Base-by-base conservation (phyloP, 2,797 vertebrate species). In the Orientallactaga sibirica region DNA sequence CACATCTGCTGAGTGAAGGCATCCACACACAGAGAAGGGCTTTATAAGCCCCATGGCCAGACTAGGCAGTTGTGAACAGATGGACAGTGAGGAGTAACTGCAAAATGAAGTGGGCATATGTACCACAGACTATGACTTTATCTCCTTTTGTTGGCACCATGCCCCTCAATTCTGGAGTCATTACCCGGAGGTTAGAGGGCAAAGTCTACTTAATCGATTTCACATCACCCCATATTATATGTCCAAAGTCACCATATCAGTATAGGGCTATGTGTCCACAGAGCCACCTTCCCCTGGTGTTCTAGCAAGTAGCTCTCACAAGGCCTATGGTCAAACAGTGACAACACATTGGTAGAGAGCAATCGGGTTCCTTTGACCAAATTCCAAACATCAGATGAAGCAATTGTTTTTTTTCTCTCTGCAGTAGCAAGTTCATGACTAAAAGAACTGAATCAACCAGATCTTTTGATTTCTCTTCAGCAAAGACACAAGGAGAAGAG, bases 1-100 rank as follows among this genome's bases (percentile, higher is more conserved):
- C 82, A 43, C 92, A 88, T 88, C 95, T 94, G 93, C 27, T 67
- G 68, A 86, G 75, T 27, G 33, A 95, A 94, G 94, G 88, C 78
- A 91, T 95, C 88, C 58, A 1, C 67, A 43, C 8, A 77, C 16
- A 84, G 67, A 91, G 90, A 74, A 22, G 27, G 3, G 0, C 61
- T 95, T 90, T 93, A 95, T 62, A 78, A 93, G 95, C 91, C 94
- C 91, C 92, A 62, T 71, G 95, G 96, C 95, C 94, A 67, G 90
- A 64, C 22, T 8, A 83, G 84, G 90, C 88, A 55, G 81, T 33
- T 22, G 11, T 0, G 61, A 95, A 75, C 96, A 97, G 95, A 97
- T 90, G 94, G 92, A 78, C 94, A 81, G 61, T 62, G 2, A 89
- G 84, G 62, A 88, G 81, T 82, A 79, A 91, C 92, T 90, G 75